phyloP scores from a whole-genome alignment of 2,113 vertebrate species.

The Cyanistes caeruleus region DNA sequence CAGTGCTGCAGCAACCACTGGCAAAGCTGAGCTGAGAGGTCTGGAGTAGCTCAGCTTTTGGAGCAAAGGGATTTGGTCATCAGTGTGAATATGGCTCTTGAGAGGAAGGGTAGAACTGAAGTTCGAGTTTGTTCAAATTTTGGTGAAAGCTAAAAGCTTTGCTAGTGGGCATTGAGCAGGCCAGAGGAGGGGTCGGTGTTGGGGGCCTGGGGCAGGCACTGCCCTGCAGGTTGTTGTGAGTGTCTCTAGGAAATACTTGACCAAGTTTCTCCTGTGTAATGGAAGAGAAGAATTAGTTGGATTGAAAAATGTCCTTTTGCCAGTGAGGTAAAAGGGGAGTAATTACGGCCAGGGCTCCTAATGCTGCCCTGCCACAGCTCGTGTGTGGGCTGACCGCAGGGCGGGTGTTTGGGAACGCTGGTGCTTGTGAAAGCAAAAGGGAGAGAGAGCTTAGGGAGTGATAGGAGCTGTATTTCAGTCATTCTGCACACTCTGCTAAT shows the following conservation, averaged over 20 bases:
- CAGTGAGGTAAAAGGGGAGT: background rate
- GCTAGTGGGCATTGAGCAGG: rapidly evolving
- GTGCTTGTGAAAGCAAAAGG: background rate
- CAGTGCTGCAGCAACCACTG: background rate
- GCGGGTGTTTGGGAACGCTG: background rate
- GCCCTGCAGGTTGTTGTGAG: rapidly evolving
- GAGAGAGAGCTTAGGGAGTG: background rate
- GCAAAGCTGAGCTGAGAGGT: background rate
- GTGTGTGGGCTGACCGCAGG: background rate
- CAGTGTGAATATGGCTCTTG: background rate
- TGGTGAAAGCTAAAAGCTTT: background rate
- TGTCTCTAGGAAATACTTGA: background rate
- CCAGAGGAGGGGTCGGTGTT: background rate
- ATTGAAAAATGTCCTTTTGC: background rate
- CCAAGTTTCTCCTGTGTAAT: background rate
- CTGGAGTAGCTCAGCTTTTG: background rate
- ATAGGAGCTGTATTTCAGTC: background rate
- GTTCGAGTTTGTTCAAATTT: background rate
- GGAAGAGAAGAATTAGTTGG: background rate
- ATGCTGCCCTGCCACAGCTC: background rate
- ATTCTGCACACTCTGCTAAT: rapidly evolving
- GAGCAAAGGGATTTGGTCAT: background rate
- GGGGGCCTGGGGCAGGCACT: rapidly evolving
- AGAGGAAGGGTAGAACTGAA: background rate
- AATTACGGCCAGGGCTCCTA: rapidly evolving